A percentile compares a stretch with the other conserved stretches of the same genome.
Conservation (phyloP, 2,888 invertebrate species). For the Lottia gigantea region DNA sequence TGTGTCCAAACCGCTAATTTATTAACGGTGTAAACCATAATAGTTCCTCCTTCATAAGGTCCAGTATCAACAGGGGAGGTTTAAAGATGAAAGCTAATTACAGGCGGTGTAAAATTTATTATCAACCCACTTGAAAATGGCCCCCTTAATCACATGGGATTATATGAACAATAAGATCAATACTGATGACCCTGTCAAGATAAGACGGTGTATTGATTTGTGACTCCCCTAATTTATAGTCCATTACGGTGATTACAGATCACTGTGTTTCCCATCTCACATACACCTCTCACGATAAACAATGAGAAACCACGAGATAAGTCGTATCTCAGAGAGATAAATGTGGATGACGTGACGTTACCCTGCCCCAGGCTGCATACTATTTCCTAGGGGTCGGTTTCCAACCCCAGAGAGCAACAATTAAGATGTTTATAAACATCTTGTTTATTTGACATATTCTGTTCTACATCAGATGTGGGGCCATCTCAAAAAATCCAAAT, state of each 20-base stretch:
- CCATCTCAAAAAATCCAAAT: too few relatives aligned
- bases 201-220: constrained; percentile 1
- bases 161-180: background rate
- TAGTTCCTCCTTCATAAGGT: too few relatives aligned
- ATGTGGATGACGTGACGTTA: background rate
- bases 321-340: background rate
- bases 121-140: background rate
- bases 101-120: too few relatives aligned
- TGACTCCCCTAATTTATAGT: constrained; percentile 5
- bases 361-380: too few relatives aligned
- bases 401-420: too few relatives aligned
- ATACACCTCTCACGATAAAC: background rate
- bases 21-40: too few relatives aligned
- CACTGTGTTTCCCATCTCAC: background rate
- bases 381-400: too few relatives aligned
- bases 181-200: background rate
- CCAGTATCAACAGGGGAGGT: too few relatives aligned
- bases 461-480: background rate
- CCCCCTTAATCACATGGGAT: constrained; percentile 8
- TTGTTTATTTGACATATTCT: too few relatives aligned
- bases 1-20: too few relatives aligned
- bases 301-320: background rate
- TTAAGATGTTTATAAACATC: too few relatives aligned
- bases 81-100: too few relatives aligned
- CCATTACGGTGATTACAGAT: background rate